phyloP scores from a whole-genome alignment of 2,888 invertebrate species.

The Psylliodes chrysocephalus region DNA sequence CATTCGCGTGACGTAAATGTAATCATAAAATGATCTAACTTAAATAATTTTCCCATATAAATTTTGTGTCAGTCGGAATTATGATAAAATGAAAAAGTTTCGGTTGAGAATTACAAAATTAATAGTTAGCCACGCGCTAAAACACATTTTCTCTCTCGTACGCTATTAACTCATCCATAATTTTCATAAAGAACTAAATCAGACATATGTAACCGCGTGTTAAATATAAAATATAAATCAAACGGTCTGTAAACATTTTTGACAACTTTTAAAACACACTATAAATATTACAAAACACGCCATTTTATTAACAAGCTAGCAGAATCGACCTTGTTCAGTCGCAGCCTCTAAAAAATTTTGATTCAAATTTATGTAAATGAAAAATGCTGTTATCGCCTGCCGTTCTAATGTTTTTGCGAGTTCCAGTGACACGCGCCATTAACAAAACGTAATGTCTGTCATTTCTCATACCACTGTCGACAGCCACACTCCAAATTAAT shows the following conservation, averaged over 20 bases:
- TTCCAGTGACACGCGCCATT: conserved; percentile 18
- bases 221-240: conserved; percentile 13
- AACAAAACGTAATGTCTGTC: conserved; percentile 22
- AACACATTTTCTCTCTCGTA: not conserved
- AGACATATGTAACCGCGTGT: conserved; percentile 13
- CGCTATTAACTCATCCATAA: not conserved
- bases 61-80: no score
- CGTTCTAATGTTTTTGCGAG: conserved; percentile 21
- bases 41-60: no score
- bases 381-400: conserved; percentile 21
- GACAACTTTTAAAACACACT: conserved; percentile 18
- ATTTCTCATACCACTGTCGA: conserved; percentile 19
- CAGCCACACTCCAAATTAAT: conserved; percentile 21
- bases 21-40: no score
- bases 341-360: conserved; percentile 12
- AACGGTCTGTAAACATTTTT: conserved; percentile 15
- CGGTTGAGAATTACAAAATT: not conserved
- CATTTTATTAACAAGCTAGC: conserved; percentile 19
- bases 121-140: not conserved
- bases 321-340: conserved; percentile 10
- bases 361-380: conserved; percentile 24
- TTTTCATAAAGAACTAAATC: conserved; percentile 4
- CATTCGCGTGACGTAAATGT: no score
- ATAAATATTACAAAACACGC: conserved; percentile 18
- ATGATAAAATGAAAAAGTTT: not conserved